Base-by-base conservation (phyloP, 1,140 invertebrate genomes). In the Apis florea region DNA sequence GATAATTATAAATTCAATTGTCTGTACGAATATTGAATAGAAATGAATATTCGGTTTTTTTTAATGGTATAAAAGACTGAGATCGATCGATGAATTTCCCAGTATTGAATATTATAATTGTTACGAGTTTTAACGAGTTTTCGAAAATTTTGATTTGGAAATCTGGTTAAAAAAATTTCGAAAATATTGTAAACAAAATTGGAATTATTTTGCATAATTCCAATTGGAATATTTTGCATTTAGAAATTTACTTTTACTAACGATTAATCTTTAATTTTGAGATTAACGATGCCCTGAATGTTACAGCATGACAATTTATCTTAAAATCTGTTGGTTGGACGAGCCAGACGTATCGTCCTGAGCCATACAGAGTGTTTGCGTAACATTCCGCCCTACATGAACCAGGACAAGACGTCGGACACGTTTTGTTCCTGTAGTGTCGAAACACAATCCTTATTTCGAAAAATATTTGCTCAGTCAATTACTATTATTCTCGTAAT, bases 381-480 rank as follows among this genome's bases (percentile, higher is more conserved):
- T 90, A 84, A 68, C 81, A 89, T 90, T 85, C 79, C 82, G 88
- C 83, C 85, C 87, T 89, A 88, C 89, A 89, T 89, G 87, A 89
- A 90, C 83, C 87, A 87, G 88, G 85, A 89, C 89, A 90, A 89
- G 86, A 88, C 82, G 85, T 88, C 87, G 84, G 84, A 82, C 88
- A 83, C 86, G 86, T 76, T 40, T 40, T 73, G 31, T 53, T 59
- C n/a, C 56, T 73, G 21, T 47, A 24, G 54, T 17, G 31, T 58
- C 26, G 56, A 24, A 40, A 40, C 31, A 15, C 53, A 21, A 70
- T 70, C 31, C 49, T 73, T 47, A 5, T 2, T 59, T 54, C 31
- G 56, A 61, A 54, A n/a, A 24, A 17, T 40, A 47, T 19, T 59
- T 19, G 70, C 40, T n/a, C n/a, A n/a, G 12, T 59, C 3, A 19